Percentiles rank a stretch among this genome's conserved stretches.
Conservation (phyloP, 2,888 invertebrate species). For the Nebria brevicollis region DNA sequence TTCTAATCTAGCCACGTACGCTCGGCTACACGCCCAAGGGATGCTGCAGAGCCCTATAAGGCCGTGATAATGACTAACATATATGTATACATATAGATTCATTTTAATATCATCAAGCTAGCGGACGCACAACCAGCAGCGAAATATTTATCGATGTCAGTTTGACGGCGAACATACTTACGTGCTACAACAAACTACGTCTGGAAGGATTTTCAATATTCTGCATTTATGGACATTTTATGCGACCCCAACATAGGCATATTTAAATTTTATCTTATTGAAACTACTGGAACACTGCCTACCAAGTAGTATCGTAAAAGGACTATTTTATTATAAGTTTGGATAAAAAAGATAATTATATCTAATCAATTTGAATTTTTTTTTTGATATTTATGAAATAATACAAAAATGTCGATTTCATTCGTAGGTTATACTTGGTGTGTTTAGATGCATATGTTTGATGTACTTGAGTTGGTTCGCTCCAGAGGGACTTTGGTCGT, state of each 20-base stretch:
- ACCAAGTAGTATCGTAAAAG: no score
- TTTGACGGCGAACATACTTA: neutral
- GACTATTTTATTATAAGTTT: no score
- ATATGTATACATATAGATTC: neutral
- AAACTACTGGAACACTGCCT: neutral
- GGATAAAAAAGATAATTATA: no score
- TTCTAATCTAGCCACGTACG: neutral
- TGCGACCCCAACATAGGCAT: neutral
- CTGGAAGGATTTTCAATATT: neutral
- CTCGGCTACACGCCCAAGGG: neutral
- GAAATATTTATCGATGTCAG: neutral
- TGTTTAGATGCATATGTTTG: no score
- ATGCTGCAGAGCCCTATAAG: neutral
- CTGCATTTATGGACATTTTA: neutral
- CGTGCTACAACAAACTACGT: neutral
- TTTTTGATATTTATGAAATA: no score
- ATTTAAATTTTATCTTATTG: neutral
- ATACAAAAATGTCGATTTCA: no score
- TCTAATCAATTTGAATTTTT: no score
- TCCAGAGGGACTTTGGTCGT: neutral
- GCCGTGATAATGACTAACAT: neutral
- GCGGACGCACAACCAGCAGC: neutral
- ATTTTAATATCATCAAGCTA: neutral
- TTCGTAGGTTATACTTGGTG: no score
- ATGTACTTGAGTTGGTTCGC: neutral